phyloP scores from a whole-genome alignment of 2,888 invertebrate species.

The Opisthograptis luteolata region DNA sequence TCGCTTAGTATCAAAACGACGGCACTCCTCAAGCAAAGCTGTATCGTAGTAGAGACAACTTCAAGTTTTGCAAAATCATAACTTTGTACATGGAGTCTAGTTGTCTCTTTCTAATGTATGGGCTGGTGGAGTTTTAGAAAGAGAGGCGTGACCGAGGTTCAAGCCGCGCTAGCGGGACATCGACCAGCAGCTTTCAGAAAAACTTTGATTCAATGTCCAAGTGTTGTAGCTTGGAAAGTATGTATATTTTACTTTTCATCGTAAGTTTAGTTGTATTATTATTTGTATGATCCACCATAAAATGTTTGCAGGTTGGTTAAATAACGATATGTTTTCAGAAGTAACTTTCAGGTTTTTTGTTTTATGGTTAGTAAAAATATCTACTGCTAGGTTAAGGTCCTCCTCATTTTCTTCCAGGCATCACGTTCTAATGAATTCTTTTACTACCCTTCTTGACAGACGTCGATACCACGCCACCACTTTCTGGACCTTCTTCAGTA shows the following conservation, averaged over 20 bases:
- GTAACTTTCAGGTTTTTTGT: too few relatives aligned
- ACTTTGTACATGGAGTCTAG: constrained; percentile 44
- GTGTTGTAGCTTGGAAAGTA: constrained; percentile 63
- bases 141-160: constrained; percentile 62
- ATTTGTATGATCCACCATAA: not conserved
- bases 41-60: constrained; percentile 70
- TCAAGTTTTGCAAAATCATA: constrained; percentile 75
- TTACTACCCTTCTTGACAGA: too few relatives aligned
- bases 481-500: too few relatives aligned
- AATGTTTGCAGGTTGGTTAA: too few relatives aligned
- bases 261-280: not conserved
- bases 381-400: too few relatives aligned
- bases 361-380: too few relatives aligned
- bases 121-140: constrained; percentile 46
- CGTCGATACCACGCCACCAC: too few relatives aligned
- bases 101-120: constrained; percentile 60
- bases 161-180: constrained; percentile 81
- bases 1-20: constrained; percentile 64
- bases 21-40: constrained; percentile 65
- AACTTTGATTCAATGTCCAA: constrained; percentile 59
- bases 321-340: too few relatives aligned
- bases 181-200: constrained; percentile 84
- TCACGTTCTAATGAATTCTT: too few relatives aligned
- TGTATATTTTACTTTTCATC: not conserved
- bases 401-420: too few relatives aligned